Base-by-base conservation (phyloP, 2,113 vertebrate genomes). In the Ophthalmolycus amberensis region DNA sequence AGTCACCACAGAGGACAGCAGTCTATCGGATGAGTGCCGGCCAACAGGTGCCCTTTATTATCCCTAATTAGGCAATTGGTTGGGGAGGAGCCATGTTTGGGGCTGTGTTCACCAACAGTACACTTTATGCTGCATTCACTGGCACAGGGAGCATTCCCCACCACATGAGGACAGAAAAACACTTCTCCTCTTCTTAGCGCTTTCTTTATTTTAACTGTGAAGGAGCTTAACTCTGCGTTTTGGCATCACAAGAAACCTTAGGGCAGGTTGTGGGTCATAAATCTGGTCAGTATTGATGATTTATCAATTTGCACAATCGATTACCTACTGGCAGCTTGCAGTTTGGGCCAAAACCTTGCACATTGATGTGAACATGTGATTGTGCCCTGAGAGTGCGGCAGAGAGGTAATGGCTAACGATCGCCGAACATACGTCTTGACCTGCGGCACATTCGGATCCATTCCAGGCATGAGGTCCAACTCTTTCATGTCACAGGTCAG, bases 401-500 rank as follows among this genome's bases (percentile, higher is more conserved):
- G 37, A 69, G 56, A 69, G 70, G 65, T 66, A 72, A 62, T 25
- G 59, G 71, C 71, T 84, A 78, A 85, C 83, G 70, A 87, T 78
- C 44, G 63, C 18, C 5, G 3, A 78, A 71, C 72, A 50, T 64
- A 72, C 32, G 15, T 75, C 69, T 77, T 82, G 75, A 83, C 81
- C 74, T 25, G 42, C 46, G 10, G 59, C 75, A 52, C 69, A 68
- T 82, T 72, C 56, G 70, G 75, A 77, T 62, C 68, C 65, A 81
- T 73, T 75, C 38, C n/a, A 56, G 66, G 74, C 25, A 32, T 42
- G 76, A 66, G 79, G 73, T 69, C 67, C 59, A 15, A 66, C 38
- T 64, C 79, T 69, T 82, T 81, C 22, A 66, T 81, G 85, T 85
- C 78, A 83, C 58, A 80, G 83, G 85, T 89, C 83, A 79, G 54